phyloP scores from a whole-genome alignment of 2,888 invertebrate genomes.

The Macropis europaea region DNA sequence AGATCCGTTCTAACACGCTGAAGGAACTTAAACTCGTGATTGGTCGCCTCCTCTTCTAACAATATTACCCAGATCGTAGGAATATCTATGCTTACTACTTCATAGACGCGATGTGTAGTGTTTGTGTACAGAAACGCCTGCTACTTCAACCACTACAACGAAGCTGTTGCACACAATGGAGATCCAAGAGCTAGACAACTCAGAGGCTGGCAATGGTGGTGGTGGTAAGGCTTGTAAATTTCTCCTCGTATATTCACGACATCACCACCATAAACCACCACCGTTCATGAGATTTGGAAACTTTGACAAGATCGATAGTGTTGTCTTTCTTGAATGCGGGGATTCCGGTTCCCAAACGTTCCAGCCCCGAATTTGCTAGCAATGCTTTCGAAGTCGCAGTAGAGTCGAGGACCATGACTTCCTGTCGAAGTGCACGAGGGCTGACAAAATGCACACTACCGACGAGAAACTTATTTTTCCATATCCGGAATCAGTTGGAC shows the following conservation, averaged over 20 bases:
- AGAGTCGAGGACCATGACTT: conserved; percentile 1
- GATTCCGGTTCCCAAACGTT: conserved; percentile 29
- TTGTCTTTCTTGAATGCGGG: conserved; percentile 30
- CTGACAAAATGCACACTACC: conserved; percentile 5
- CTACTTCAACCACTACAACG: conserved; percentile 75
- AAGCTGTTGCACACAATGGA: conserved; percentile 77
- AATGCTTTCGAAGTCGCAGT: conserved; percentile 32
- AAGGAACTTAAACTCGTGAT: conserved; percentile 2
- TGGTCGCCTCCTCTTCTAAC: conserved; percentile 7
- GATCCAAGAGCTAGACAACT: conserved; percentile 77
- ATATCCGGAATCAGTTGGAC: too few relatives aligned
- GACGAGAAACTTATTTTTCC: conserved; percentile 5
- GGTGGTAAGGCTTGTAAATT: conserved; percentile 74
- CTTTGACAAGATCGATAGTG: conserved; percentile 55
- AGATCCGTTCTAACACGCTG: not conserved
- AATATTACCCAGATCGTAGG: conserved; percentile 46
- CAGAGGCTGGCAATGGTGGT: conserved; percentile 73
- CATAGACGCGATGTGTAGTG: conserved; percentile 76
- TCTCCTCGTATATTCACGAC: conserved; percentile 55
- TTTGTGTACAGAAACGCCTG: conserved; percentile 77
- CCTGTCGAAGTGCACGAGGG: not conserved
- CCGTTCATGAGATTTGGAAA: conserved; percentile 59
- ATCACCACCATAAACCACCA: conserved; percentile 64
- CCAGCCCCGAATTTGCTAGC: conserved; percentile 8
- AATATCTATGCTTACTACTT: conserved; percentile 67